Evolutionary conservation across 2,113 vertebrate genomes (phyloP).

Genomic region (Paracanthobrama guichenoti): DNA sequence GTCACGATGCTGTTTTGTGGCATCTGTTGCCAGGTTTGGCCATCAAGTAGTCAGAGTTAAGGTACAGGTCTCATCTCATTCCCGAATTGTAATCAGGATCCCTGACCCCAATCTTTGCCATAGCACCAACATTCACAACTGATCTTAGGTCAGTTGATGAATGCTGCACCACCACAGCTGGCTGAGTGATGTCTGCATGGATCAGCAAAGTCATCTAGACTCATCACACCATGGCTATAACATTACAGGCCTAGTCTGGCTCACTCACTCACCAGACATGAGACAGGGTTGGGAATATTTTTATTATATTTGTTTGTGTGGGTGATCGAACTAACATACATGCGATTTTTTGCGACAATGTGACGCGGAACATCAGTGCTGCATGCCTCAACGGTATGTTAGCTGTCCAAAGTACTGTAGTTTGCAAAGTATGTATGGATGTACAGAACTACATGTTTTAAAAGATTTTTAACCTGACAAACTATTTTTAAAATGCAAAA

Average conservation of each 20-base stretch:
- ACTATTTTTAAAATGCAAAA: not conserved
- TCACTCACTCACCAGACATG: constrained; percentile 30
- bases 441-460: not conserved
- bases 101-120: constrained; percentile 4
- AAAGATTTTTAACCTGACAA: not conserved
- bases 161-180: constrained; percentile 3
- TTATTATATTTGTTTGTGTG: not conserved
- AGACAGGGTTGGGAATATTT: not conserved
- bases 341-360: not conserved
- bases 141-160: constrained; percentile 28
- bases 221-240: constrained; percentile 38
- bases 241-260: constrained; percentile 45
- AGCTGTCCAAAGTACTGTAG: not conserved
- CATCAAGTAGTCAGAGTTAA: constrained; percentile 2
- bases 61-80: not conserved
- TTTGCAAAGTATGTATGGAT: not conserved
- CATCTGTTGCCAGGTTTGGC: constrained; percentile 4
- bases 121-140: not conserved
- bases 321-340: not conserved
- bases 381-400: not conserved
- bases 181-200: constrained; percentile 21
- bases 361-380: not conserved
- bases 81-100: constrained; percentile 1
- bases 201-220: constrained; percentile 30
- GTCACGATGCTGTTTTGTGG: not conserved